Percentiles rank a stretch among this genome's conserved stretches.
These are phyloP conservation scores for Stenichneumon culpator DNA, from an alignment of 2,888 invertebrate genomes.

Conservation along the genomic window DNA sequence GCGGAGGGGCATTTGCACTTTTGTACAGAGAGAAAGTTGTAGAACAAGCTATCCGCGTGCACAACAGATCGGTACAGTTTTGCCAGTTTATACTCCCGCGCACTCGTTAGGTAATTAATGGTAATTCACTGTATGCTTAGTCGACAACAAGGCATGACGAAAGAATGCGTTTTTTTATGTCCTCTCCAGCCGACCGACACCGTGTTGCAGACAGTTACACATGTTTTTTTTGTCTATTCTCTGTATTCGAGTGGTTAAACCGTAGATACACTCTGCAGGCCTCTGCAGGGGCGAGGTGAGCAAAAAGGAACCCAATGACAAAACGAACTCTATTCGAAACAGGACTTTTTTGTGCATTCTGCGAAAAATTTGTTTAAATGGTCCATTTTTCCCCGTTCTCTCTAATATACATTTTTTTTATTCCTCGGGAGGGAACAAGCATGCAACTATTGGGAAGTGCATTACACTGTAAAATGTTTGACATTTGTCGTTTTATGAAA, in stretches of 20 bases:
- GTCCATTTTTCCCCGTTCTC: no score
- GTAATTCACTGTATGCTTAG: constrained; percentile 57
- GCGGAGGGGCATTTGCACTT: constrained; percentile 50
- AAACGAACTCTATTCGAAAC: no score
- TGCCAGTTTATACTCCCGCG: constrained; percentile 54
- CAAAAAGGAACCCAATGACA: no score
- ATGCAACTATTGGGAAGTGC: background rate
- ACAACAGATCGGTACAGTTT: constrained; percentile 58
- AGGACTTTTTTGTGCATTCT: background rate
- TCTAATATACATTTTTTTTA: background rate
- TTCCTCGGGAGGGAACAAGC: background rate
- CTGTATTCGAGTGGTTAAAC: background rate
- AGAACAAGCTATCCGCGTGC: constrained; percentile 53
- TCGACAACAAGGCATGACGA: constrained; percentile 62
- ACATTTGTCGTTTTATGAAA: background rate
- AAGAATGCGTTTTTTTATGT: constrained; percentile 33
- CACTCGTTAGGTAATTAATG: constrained; percentile 65
- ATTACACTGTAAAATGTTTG: background rate
- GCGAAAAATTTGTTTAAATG: no score
- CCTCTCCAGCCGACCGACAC: background rate
- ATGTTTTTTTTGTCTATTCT: constrained; percentile 20
- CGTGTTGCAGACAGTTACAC: constrained; percentile 19
- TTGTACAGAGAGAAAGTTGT: constrained; percentile 64
- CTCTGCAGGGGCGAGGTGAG: background rate
- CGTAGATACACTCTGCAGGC: background rate